Base-by-base conservation (phyloP, 2,888 invertebrate genomes). In the Sturmia bella region DNA sequence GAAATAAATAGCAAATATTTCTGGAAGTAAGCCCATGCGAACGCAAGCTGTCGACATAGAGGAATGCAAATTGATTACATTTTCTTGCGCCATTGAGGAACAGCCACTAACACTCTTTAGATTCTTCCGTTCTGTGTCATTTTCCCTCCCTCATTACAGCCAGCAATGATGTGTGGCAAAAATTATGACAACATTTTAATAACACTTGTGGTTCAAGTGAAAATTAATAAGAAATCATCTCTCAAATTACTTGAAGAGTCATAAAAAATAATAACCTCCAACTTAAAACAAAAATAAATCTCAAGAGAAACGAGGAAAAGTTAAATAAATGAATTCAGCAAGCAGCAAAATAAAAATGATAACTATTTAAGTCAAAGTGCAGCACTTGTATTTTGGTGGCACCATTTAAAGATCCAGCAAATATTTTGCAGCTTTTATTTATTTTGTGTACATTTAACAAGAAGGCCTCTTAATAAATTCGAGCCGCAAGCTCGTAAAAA, bases 391-490 rank as follows among this genome's bases (percentile, higher is more conserved):
- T 39, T 70, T 66, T 39, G 39, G 45, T 56, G 61, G 56, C 68
- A 73, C 63, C 43, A 64, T 74, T 64, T 73, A 69, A 77, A 75
- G 37, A 11, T 21, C 12, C 3, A 45, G 72, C 21, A 57, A 52
- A 37, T 57, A n/a, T 11, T 64, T 66, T 63, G 56, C 56, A 32
- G 43, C 17, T 70, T 59, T 75, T 37, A 57, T 57, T 48, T 39
- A 48, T 39, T 57, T 41, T 57, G 45, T 77, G 41, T 27, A 32
- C 32, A 43, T 69, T 74, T 59, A 54, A 54, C 61, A 52, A 78
- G 64, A 77, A 77, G 73, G 73, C 52, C 39, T 69, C 41, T 57
- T 70, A 56, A 64, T 57, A 64, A 64, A 64, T 61, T 19, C n/a
- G 4, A 52, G 37, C 52, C 52, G 48, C 41, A 72, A 78, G 43